These are phyloP conservation scores for Brevimyrus niger DNA, from an alignment of 2,113 vertebrate genomes.

Conservation along the genomic window DNA sequence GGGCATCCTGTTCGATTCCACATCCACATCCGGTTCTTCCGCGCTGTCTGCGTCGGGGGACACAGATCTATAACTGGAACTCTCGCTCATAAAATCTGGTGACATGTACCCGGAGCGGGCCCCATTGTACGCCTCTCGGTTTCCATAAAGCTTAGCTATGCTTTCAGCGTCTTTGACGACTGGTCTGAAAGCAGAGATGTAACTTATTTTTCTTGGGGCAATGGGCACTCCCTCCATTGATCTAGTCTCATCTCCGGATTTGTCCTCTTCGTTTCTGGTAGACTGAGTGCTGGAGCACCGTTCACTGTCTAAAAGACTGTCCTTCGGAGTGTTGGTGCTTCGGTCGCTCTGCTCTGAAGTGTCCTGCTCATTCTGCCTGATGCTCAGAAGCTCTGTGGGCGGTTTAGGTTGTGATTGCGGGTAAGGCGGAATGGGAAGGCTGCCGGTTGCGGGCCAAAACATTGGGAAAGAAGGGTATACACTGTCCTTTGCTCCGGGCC, in stretches of 20 bases:
- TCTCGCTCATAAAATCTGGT: slow-evolving; percentile 88
- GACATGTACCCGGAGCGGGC: slow-evolving; percentile 72
- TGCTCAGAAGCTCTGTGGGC: slow-evolving; percentile 60
- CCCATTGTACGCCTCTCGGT: slow-evolving; percentile 66
- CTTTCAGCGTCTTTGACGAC: slow-evolving; percentile 87
- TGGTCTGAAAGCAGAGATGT: slow-evolving; percentile 88
- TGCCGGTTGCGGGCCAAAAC: slow-evolving; percentile 82
- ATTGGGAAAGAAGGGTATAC: slow-evolving; percentile 85
- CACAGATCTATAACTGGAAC: slow-evolving; percentile 80
- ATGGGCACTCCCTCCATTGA: slow-evolving; percentile 62
- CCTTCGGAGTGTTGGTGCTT: slow-evolving; percentile 67
- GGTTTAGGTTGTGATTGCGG: slow-evolving; percentile 68
- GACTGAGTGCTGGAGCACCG: slow-evolving; percentile 66
- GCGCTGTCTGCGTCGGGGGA: slow-evolving; percentile 81
- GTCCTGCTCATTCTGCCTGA: slow-evolving; percentile 57
- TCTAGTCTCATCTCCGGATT: slow-evolving; percentile 68
- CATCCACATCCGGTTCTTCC: slow-evolving; percentile 86
- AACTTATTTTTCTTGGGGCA: slow-evolving; percentile 72
- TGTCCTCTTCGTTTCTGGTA: slow-evolving; percentile 64
- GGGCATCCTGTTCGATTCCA: slow-evolving; percentile 77
- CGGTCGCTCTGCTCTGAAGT: slow-evolving; percentile 59
- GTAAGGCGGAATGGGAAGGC: slow-evolving; percentile 74
- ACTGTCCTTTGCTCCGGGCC: slow-evolving; percentile 64
- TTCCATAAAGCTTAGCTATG: slow-evolving; percentile 89
- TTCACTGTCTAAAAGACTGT: slow-evolving; percentile 55